phyloP scores from a whole-genome alignment of 2,113 vertebrate species.

The Lepus americanus region DNA sequence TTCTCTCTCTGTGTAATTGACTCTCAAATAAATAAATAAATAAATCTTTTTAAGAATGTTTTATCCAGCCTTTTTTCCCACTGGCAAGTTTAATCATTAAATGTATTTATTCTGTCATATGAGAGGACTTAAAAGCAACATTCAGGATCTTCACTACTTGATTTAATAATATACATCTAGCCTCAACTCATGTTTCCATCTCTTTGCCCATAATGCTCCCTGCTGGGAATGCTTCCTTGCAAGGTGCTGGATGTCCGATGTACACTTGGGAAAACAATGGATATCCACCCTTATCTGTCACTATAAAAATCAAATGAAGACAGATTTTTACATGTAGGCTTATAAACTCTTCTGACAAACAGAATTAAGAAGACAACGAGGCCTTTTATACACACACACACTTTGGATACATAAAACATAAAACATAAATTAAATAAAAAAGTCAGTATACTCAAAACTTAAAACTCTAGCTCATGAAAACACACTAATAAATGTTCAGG shows the following conservation, averaged over 20 bases:
- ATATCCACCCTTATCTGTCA: background rate
- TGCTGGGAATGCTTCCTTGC: background rate
- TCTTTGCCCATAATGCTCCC: background rate
- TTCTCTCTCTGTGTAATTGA: too few relatives aligned
- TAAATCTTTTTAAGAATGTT: background rate
- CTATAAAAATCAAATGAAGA: constrained; percentile 5
- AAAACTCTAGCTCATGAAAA: background rate
- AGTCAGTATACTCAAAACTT: background rate
- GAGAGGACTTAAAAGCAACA: background rate
- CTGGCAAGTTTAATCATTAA: background rate
- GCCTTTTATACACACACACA: background rate
- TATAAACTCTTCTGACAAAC: constrained; percentile 1
- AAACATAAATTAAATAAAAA: background rate
- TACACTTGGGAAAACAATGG: background rate
- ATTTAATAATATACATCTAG: constrained; percentile 3
- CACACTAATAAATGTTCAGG: background rate
- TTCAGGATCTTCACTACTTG: background rate
- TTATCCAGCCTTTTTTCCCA: background rate
- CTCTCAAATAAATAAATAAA: too few relatives aligned
- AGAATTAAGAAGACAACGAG: background rate
- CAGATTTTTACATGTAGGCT: background rate
- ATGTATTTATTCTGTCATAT: background rate
- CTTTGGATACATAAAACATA: background rate
- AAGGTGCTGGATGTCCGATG: background rate
- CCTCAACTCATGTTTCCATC: background rate